These are phyloP conservation scores for Muntiacus reevesi DNA, from an alignment of 2,113 vertebrate species.

Conservation along the genomic window DNA sequence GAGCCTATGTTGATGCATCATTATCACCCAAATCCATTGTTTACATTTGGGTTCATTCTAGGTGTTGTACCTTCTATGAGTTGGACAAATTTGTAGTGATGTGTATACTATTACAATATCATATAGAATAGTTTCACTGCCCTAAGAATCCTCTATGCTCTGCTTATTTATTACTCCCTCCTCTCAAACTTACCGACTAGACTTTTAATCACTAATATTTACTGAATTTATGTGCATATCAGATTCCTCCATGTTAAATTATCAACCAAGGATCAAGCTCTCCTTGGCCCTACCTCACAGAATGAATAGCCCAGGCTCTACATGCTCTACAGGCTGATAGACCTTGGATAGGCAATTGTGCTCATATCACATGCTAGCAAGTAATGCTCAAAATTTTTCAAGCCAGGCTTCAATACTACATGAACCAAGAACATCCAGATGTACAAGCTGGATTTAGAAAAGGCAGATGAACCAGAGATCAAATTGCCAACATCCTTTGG, in stretches of 20 bases:
- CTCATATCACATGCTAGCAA: neutral
- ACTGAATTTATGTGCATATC: neutral
- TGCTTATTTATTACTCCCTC: neutral
- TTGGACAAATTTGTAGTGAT: neutral
- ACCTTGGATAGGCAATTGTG: neutral
- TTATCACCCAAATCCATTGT: neutral
- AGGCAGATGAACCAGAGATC: neutral
- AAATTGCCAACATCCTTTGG: neutral
- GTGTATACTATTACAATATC: neutral
- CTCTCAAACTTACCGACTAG: neutral
- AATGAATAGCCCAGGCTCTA: neutral
- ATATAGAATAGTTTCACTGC: neutral
- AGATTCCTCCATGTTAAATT: neutral
- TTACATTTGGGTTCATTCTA: neutral
- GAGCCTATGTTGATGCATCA: neutral
- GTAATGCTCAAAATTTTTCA: neutral
- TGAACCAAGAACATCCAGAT: neutral
- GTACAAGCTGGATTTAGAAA: neutral
- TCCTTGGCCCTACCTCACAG: neutral
- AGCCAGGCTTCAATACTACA: neutral
- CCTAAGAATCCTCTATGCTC: neutral
- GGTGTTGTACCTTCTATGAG: neutral
- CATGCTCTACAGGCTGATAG: neutral
- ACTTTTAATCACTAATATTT: neutral
- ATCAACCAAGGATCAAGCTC: neutral